These are phyloP conservation scores for Aproaerema taeniolella DNA, from an alignment of 2,888 invertebrate genomes.

Conservation along the genomic window DNA sequence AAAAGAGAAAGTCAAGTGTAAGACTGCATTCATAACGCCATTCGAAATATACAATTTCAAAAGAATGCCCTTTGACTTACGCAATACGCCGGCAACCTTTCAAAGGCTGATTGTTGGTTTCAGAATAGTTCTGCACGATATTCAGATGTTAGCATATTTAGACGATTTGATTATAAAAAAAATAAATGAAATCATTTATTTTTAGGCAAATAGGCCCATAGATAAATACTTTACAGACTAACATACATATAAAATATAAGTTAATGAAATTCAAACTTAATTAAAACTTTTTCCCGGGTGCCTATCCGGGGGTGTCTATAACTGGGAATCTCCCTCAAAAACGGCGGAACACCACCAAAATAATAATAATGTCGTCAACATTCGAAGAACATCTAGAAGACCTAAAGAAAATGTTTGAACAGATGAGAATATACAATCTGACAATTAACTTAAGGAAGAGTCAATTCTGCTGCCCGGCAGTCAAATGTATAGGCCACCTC, in stretches of 20 bases:
- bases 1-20: conserved; percentile 26
- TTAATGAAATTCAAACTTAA: too few relatives aligned
- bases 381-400: conserved; percentile 23
- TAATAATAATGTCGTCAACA: conserved; percentile 22
- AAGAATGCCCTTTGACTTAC: conserved; percentile 35
- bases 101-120: conserved; percentile 24
- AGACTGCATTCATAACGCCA: conserved; percentile 39
- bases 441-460: conserved; percentile 20
- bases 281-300: too few relatives aligned
- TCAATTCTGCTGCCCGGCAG: conserved; percentile 16
- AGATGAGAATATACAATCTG: conserved; percentile 23
- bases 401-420: conserved; percentile 20
- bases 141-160: conserved; percentile 22
- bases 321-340: too few relatives aligned
- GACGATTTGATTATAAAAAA: too few relatives aligned
- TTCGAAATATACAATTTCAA: too few relatives aligned
- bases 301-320: too few relatives aligned
- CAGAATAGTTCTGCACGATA: conserved; percentile 5
- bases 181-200: too few relatives aligned
- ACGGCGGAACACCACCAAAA: too few relatives aligned
- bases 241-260: too few relatives aligned
- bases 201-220: too few relatives aligned
- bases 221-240: too few relatives aligned
- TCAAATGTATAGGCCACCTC: conserved; percentile 24
- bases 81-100: conserved; percentile 25